Evolutionary conservation across 2,113 vertebrate genomes (phyloP), one percentile per base, ranked within the genome.

Genomic region (Notarius lentiginosus): DNA sequence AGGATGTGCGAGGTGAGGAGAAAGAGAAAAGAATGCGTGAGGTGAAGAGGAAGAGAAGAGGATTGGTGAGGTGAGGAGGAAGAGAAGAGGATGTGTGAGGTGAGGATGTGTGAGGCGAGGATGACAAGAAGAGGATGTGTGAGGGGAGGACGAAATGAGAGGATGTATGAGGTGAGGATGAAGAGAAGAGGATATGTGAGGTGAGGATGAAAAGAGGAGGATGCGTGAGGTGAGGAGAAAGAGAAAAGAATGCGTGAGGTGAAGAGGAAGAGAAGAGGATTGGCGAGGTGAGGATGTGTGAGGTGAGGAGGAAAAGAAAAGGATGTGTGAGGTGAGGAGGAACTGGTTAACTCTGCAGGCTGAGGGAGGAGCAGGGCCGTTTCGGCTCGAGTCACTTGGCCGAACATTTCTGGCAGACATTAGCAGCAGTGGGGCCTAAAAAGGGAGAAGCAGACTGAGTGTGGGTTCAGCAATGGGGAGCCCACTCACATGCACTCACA

Each of bases 371-470:
- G 84, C 87, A 75, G 87, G 30, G 79, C 88, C 91, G 87, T 92
- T 94, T 89, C 7, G 87, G 89, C 89, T 89, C 87, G 47, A 70
- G 70, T 77, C 86, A 68, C 84, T 87, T 90, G 92, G 91, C 91
- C 90, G 91, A 79, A 73, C 84, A 87, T 91, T 91, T 92, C 93
- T 95, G 95, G 94, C 95, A 94, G 93, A 92, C 90, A 92, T 93
- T 92, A 93, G 85, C 89, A 90, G 91, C 41, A 27, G n/a, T 89
- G 95, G 93, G 96, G 95, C 96, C 94, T 0, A 7, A 60, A 5
- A 88, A 92, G 94, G 93, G 96, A 58, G 94, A 93, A 86, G 53
- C 8, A 87, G 81, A 82, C 91, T 3, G 9, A 86, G 30, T 72
- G 51, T 85, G 10, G 70, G 87, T 87, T 88, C 82, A 88, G 51